Percentiles rank a stretch among this genome's conserved stretches.
These are phyloP conservation scores for Deroptyus accipitrinus DNA, from an alignment of 2,113 vertebrate species.

Conservation along the genomic window DNA sequence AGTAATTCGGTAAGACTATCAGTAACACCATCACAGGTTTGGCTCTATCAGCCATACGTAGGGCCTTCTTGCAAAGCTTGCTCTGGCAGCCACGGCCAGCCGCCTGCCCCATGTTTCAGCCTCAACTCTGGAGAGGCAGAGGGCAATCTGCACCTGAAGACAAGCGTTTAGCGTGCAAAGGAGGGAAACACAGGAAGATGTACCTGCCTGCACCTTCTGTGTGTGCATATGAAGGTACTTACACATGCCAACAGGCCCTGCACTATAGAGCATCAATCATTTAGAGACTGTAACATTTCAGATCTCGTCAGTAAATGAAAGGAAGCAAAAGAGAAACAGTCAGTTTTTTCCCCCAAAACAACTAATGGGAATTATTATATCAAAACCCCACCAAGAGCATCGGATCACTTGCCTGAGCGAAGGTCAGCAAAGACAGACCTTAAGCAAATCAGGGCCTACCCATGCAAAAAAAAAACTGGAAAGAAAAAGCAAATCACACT, in stretches of 20 bases:
- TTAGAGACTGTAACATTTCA: not conserved
- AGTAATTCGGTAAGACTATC: not conserved
- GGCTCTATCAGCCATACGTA: not conserved
- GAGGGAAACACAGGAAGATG: not conserved
- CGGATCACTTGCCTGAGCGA: not conserved
- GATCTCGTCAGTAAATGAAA: not conserved
- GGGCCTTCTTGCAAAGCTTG: not conserved
- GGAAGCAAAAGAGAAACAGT: not conserved
- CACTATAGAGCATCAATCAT: not conserved
- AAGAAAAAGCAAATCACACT: not conserved
- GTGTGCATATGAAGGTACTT: not conserved
- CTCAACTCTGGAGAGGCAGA: not conserved
- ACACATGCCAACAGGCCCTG: too few species aligned
- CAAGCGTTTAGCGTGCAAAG: rapidly evolving
- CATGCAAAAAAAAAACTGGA: not conserved
- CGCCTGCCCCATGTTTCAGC: not conserved
- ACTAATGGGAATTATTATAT: not conserved
- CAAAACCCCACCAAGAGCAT: not conserved
- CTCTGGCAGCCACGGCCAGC: not conserved
- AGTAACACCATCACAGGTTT: not conserved
- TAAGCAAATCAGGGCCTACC: not conserved
- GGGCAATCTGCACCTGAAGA: not conserved
- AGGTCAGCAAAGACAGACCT: not conserved
- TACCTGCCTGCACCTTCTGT: rapidly evolving
- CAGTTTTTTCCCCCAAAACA: rapidly evolving